Conservation (phyloP, 2,888 invertebrate genomes). For the Papilio protenor region DNA sequence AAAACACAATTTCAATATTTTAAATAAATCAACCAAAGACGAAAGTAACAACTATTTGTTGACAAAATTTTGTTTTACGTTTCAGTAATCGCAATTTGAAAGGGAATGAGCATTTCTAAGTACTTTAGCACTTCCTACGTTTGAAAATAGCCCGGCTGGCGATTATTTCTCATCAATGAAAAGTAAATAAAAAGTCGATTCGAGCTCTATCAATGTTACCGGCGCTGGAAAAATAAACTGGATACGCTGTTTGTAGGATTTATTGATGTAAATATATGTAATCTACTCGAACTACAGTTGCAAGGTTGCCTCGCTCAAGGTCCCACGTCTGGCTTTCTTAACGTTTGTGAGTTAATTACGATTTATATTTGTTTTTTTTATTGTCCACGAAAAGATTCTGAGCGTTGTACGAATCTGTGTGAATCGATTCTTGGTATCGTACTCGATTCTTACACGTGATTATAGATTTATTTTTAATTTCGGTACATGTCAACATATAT, state of each 20-base stretch:
- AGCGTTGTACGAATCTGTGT: not conserved
- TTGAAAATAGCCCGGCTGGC: slow-evolving; percentile 58
- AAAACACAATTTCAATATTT: no score
- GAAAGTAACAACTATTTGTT: not conserved
- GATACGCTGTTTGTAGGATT: slow-evolving; percentile 65
- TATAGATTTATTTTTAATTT: not conserved
- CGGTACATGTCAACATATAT: not conserved
- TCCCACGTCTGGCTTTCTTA: slow-evolving; percentile 36
- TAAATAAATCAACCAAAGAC: not conserved
- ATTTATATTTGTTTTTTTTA: slow-evolving; percentile 37
- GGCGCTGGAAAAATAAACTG: slow-evolving; percentile 70
- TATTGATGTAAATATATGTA: slow-evolving; percentile 75
- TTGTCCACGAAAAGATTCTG: slow-evolving; percentile 19
- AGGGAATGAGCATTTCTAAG: not conserved
- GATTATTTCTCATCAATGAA: slow-evolving; percentile 50
- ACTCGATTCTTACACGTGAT: not conserved
- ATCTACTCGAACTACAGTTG: slow-evolving; percentile 55
- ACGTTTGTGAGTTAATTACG: slow-evolving; percentile 32
- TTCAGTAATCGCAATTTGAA: not conserved
- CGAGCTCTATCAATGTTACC: slow-evolving; percentile 64
- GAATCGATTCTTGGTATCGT: slow-evolving; percentile 14
- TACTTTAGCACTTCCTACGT: slow-evolving; percentile 53
- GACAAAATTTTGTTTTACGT: not conserved
- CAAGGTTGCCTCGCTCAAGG: slow-evolving; percentile 53
- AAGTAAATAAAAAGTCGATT: slow-evolving; percentile 56